Conservation (phyloP, 2,888 invertebrate genomes). For the Merodon equestris region DNA sequence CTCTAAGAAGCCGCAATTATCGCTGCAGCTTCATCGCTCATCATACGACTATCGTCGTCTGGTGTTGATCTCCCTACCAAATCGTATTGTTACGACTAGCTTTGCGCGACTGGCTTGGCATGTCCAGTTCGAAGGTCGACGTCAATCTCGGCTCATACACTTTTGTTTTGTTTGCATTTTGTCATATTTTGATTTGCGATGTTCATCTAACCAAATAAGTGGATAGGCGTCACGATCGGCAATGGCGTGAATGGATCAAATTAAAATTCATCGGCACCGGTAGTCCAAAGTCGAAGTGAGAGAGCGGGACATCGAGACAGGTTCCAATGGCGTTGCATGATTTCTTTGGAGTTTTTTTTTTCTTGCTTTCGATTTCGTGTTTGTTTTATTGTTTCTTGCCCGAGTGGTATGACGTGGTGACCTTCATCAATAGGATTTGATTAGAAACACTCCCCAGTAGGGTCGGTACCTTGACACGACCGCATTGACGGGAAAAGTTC, state of each 20-base stretch:
- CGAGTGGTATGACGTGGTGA: slow-evolving; percentile 33
- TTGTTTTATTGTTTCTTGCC: background rate
- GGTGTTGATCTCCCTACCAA: no score
- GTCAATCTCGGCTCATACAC: background rate
- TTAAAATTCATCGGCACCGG: slow-evolving; percentile 38
- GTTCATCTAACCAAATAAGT: slow-evolving; percentile 41
- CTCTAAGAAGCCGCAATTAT: slow-evolving; percentile 61
- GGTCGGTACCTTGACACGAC: slow-evolving; percentile 17
- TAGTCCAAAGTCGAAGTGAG: slow-evolving; percentile 21
- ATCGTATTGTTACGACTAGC: no score
- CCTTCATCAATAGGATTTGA: slow-evolving; percentile 59
- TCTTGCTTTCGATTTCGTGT: slow-evolving; percentile 46
- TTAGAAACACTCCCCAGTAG: slow-evolving; percentile 44
- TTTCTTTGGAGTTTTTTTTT: slow-evolving; percentile 21
- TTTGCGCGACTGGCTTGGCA: no score
- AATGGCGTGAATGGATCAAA: slow-evolving; percentile 62
- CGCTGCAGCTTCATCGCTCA: slow-evolving; percentile 30
- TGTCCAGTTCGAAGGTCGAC: slow-evolving; percentile 37
- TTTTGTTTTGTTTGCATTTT: slow-evolving; percentile 25
- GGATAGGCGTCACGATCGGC: slow-evolving; percentile 42
- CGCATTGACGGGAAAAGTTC: slow-evolving; percentile 36
- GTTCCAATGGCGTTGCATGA: slow-evolving; percentile 13
- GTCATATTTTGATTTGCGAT: slow-evolving; percentile 20
- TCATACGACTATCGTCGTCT: background rate
- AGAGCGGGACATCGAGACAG: slow-evolving; percentile 13